Conservation (phyloP, 1,140 invertebrate species). For the Solenopsis invicta region DNA sequence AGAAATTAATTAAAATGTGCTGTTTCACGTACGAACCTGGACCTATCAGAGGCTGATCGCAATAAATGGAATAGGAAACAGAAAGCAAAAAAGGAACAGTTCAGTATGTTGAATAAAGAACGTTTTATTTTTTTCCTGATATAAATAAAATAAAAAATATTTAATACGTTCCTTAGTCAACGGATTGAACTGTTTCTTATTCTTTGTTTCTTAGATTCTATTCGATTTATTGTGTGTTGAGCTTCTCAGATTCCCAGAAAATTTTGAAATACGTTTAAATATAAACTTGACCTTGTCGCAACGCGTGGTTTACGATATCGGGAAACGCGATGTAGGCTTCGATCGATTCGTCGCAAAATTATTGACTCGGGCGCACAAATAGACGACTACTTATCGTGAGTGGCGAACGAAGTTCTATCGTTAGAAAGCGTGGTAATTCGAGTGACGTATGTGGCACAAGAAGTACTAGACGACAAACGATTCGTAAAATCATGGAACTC, state of each 20-base stretch:
- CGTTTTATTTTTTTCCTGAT: too few relatives aligned
- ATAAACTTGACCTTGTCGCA: conserved; percentile 65
- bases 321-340: neutral
- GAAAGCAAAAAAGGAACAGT: too few relatives aligned
- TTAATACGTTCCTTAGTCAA: too few relatives aligned
- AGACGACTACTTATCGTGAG: conserved; percentile 65
- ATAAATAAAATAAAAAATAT: too few relatives aligned
- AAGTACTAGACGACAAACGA: conserved; percentile 69
- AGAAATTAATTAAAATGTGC: conserved; percentile 4
- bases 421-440: conserved; percentile 77
- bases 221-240: too few relatives aligned
- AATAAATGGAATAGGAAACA: too few relatives aligned
- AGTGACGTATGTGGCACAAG: conserved; percentile 75
- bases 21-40: neutral
- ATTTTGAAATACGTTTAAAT: conserved; percentile 44
- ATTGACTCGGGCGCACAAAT: conserved; percentile 37
- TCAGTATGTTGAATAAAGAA: too few relatives aligned
- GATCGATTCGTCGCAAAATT: conserved; percentile 40
- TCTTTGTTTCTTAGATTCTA: too few relatives aligned
- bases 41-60: neutral
- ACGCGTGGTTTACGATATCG: conserved; percentile 31
- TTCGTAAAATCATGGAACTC: conserved; percentile 64
- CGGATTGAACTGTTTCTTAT: too few relatives aligned
- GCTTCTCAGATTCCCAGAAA: neutral
- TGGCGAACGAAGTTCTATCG: conserved; percentile 72